phyloP scores from a whole-genome alignment of 2,113 vertebrate species.

The Neodon shergylaensis region DNA sequence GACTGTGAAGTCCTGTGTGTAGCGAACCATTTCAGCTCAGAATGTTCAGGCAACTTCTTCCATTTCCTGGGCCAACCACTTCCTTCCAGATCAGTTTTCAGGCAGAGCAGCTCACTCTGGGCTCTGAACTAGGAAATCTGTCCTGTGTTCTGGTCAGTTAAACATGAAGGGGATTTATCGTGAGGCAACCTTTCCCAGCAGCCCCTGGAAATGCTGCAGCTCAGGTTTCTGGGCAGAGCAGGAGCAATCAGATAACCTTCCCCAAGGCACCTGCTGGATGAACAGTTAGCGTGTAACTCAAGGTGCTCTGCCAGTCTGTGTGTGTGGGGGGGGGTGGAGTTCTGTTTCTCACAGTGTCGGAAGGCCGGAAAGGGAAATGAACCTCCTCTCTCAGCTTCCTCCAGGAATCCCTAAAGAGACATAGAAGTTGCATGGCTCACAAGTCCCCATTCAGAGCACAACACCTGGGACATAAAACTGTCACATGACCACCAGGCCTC shows the following conservation, averaged over 20 bases:
- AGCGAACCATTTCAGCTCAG: neutral
- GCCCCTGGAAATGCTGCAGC: neutral
- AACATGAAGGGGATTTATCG: neutral
- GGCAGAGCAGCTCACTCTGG: neutral
- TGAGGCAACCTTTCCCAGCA: neutral
- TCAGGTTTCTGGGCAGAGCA: neutral
- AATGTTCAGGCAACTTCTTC: neutral
- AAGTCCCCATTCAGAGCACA: constrained; percentile 56
- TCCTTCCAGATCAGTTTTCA: neutral
- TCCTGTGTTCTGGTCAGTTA: neutral
- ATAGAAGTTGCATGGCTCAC: neutral
- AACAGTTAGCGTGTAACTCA: neutral
- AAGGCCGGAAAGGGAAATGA: constrained; percentile 1
- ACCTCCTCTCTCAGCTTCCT: constrained; percentile 54
- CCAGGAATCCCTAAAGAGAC: constrained; percentile 51
- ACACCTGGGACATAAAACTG: constrained; percentile 56
- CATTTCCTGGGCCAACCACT: neutral
- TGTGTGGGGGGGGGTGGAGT: neutral
- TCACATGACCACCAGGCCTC: constrained; percentile 24
- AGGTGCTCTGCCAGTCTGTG: neutral
- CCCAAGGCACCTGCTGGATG: neutral
- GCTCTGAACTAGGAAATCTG: neutral
- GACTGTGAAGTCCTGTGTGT: neutral
- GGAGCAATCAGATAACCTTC: neutral
- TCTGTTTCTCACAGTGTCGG: constrained; percentile 5